phyloP scores from a whole-genome alignment of 2,888 invertebrate genomes.

The Cremastinae sp. region DNA sequence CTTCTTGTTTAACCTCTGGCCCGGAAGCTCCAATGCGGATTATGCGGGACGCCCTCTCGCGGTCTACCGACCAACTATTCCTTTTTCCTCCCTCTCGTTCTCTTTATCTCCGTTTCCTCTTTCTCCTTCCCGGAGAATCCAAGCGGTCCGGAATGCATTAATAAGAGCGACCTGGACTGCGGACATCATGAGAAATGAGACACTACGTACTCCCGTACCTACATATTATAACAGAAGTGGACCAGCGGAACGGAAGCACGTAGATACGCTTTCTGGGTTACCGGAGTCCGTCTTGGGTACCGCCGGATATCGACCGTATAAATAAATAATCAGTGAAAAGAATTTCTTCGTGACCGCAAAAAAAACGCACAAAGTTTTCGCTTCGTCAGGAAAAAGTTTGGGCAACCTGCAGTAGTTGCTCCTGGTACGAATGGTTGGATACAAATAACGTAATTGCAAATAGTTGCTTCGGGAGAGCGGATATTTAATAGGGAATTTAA shows the following conservation, averaged over 20 bases:
- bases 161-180: constrained; percentile 65
- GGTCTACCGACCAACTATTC: constrained; percentile 39
- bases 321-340: too few species aligned
- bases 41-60: constrained; percentile 57
- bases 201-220: constrained; percentile 20
- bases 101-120: constrained; percentile 39
- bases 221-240: constrained; percentile 61
- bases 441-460: neutral
- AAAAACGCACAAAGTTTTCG: too few species aligned
- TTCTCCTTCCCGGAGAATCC: constrained; percentile 14
- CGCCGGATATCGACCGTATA: constrained; percentile 2
- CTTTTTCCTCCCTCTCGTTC: constrained; percentile 6
- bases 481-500: neutral
- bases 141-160: constrained; percentile 66
- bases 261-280: constrained; percentile 15
- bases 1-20: constrained; percentile 44
- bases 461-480: neutral
- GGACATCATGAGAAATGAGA: constrained; percentile 61
- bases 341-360: too few species aligned
- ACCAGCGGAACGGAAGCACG: constrained; percentile 48
- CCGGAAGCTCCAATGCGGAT: constrained; percentile 56
- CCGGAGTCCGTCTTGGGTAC: constrained; percentile 37
- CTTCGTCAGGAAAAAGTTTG: too few species aligned
- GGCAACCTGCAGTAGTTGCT: too few species aligned
- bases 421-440: too few species aligned